Evolutionary conservation across 2,797 vertebrate species (phyloP), one percentile per base, ranked within the genome.

Genomic region (Bradypodion pumilum): DNA sequence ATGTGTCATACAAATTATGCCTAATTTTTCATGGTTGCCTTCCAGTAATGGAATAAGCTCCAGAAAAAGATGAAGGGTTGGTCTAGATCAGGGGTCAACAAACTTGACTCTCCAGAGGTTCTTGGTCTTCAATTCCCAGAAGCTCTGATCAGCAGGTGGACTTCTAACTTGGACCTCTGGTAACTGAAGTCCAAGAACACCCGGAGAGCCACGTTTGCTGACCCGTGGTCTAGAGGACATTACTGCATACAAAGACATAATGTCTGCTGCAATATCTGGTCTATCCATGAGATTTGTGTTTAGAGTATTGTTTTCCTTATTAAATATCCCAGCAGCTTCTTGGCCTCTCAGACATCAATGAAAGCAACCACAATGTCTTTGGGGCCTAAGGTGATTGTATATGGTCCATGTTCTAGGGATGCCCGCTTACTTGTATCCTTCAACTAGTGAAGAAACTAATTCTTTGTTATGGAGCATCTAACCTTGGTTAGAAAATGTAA

Each of bases 281-380:
- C 77, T n/a, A 69, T 16, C 23, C 1, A 1, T 62, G 56, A 52
- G 29, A 56, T 4, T 52, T 81, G 78, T 60, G 5, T 13, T 65
- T 76, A 68, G 13, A 68, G 37, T 15, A 66, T 59, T 35, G 80
- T 89, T 84, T 27, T 86, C 85, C 76, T 84, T 77, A 32, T 87
- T 82, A 87, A 7, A 15, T 35, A 46, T 37, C 32, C 25, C 42
- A 32, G 2, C 32, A 66, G 15, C 52, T 40, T 80, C 52, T 66
- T 37, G 25, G 52, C 74, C 13, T 5, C n/a, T 15, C 77, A 4
- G 86, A 83, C 86, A 85, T 86, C 84, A 91, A 85, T 87, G 90
- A 56, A 80, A 88, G 89, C 84, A 91, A 85, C 85, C 84, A 91
- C 78, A 91, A 44, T n/a, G 65, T 27, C 46, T n/a, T 21, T 60